Evolutionary conservation across 2,888 invertebrate species (phyloP), one percentile per base, ranked within the genome.

Genomic region (Nyleta sp.): DNA sequence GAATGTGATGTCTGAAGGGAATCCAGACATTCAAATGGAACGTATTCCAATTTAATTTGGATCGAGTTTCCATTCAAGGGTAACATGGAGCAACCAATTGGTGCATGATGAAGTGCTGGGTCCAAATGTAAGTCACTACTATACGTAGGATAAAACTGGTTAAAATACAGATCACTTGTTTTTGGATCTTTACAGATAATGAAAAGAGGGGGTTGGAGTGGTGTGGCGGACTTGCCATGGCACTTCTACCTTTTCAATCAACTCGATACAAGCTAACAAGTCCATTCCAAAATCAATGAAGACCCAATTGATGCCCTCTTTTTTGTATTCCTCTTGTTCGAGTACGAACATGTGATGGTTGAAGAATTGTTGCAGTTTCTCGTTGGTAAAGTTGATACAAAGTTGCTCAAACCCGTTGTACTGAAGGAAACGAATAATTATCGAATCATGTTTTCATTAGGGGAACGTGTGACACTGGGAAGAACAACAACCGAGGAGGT

Each of bases 211-310:
- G 5, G 22, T 44, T 17, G 22, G 20, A 17, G 8, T 20, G n/a
- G 18, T 31, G n/a, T 11, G 31, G 2, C 40, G 20, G 53, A 76
- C 65, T 73, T 60, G 59, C 55, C 28, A 13, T 35, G 33, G 59
- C 46, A 76, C 70, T 50, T 80, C 91, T 95, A 97, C 97, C 97
- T 98, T 98, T 94, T 98, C 98, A 91, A 98, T 98, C 87, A 99
- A 94, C 92, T 99, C 99, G 92, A 99, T 99, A 94, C 98, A 99
- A 92, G 98, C 97, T 91, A 97, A 94, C 92, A 99, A 94, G 92
- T 99, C 99, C 96, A 99, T 98, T 92, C 99, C 99, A 92, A 99
- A 99, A 94, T 99, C 99, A 93, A 99, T 99, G 93, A 99, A 99
- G 91, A 95, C 95, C 99, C 99, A 99, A 89, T 96, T 94, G 92